Evolutionary conservation across 2,797 vertebrate species (phyloP).

Genomic region (Chromobotia macracanthus): DNA sequence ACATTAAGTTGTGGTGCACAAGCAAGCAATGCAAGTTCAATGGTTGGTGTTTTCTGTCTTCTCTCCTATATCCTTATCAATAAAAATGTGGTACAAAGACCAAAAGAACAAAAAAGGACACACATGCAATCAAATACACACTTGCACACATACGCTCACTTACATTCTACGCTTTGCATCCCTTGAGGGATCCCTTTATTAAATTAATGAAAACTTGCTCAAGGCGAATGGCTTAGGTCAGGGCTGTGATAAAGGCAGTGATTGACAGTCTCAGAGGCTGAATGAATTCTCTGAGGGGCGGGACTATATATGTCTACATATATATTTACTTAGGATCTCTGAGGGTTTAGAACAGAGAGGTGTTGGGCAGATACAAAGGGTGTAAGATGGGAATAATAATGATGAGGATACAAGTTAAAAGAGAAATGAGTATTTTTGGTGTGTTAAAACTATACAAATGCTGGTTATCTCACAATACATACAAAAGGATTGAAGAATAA

Average conservation of each 20-base stretch:
- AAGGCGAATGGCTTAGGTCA: conserved; percentile 56
- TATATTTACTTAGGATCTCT: conserved; percentile 45
- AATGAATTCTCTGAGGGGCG: conserved; percentile 36
- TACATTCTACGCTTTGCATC: conserved; percentile 32
- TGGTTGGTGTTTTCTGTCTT: background rate
- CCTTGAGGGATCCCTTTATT: conserved; percentile 60
- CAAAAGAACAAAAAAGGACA: background rate
- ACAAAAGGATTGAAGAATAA: background rate
- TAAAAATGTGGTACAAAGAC: background rate
- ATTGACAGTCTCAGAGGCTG: conserved; percentile 54
- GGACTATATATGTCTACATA: conserved; percentile 29
- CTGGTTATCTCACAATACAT: background rate
- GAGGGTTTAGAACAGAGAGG: conserved; percentile 22
- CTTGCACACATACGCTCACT: conserved; percentile 12
- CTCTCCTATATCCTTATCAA: background rate
- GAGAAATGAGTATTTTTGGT: background rate
- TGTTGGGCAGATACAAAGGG: conserved; percentile 23
- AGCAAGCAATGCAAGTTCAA: background rate
- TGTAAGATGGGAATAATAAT: conserved; percentile 32
- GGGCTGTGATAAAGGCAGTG: conserved; percentile 46
- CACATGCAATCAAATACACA: conserved; percentile 25
- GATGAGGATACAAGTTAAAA: conserved; percentile 32
- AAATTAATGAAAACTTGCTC: conserved; percentile 66
- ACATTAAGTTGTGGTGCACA: background rate
- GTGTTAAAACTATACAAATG: background rate